These are phyloP conservation scores for Pantherophis guttatus DNA, from an alignment of 2,113 vertebrate species.

Conservation along the genomic window DNA sequence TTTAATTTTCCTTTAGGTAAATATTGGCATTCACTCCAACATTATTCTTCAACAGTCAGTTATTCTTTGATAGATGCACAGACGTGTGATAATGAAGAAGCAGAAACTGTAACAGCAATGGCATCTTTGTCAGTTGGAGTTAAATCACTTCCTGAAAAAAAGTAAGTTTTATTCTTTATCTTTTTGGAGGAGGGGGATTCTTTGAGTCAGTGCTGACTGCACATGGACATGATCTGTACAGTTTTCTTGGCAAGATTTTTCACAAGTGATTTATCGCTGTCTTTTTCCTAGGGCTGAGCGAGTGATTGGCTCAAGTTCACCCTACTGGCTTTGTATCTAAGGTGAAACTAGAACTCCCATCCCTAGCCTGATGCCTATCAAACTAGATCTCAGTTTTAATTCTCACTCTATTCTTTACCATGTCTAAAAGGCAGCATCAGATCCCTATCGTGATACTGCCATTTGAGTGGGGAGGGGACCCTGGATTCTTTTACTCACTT, in stretches of 20 bases:
- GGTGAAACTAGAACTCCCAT: not conserved
- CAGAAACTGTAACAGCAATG: constrained; percentile 95
- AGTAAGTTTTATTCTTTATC: constrained; percentile 65
- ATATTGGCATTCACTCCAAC: constrained; percentile 90
- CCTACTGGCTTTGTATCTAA: not conserved
- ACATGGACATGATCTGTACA: not conserved
- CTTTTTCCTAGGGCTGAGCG: not conserved
- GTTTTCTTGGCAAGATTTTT: not conserved
- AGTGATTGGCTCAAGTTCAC: not conserved
- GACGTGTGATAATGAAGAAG: constrained; percentile 87
- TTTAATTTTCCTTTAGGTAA: constrained; percentile 76
- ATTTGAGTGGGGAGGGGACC: too few relatives aligned
- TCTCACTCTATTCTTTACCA: not conserved
- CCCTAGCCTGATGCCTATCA: not conserved
- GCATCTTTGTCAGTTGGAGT: constrained; percentile 92
- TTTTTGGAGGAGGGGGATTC: not conserved
- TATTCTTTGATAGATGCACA: constrained; percentile 89
- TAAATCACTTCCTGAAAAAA: constrained; percentile 83
- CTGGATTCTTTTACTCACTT: too few relatives aligned
- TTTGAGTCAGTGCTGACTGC: not conserved
- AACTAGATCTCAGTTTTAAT: not conserved
- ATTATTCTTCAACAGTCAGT: constrained; percentile 76
- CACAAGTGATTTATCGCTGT: not conserved
- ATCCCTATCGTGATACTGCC: too few relatives aligned
- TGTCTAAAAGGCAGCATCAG: too few relatives aligned